Evolutionary conservation across 2,113 vertebrate genomes (phyloP).

Genomic region (Gallinago media): DNA sequence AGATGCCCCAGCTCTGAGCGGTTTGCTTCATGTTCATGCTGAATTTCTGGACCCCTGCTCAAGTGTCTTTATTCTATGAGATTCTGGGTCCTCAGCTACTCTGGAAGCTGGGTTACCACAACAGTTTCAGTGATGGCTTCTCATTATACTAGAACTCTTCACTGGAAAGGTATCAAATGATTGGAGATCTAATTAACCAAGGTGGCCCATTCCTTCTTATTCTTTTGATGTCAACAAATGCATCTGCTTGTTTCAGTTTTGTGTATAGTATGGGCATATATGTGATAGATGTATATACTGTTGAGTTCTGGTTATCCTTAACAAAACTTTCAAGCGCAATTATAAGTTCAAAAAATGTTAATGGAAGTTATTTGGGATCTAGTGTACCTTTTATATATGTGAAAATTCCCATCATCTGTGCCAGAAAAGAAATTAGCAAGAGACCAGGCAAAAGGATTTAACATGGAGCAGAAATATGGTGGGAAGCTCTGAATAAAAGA

Average conservation of each 20-base stretch:
- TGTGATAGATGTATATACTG: too few relatives aligned
- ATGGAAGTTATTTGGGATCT: background rate
- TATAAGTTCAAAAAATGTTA: background rate
- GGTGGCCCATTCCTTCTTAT: background rate
- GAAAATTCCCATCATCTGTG: background rate
- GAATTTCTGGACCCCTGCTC: background rate
- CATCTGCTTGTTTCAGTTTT: background rate
- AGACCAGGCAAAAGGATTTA: background rate
- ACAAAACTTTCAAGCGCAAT: background rate
- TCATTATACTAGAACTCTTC: background rate
- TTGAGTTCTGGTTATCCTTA: background rate
- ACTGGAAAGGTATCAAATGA: background rate
- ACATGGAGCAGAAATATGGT: background rate
- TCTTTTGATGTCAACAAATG: background rate
- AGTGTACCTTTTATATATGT: background rate
- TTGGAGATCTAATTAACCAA: background rate
- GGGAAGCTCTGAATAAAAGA: background rate
- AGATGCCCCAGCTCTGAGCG: background rate
- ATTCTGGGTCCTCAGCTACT: background rate
- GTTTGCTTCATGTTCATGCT: background rate
- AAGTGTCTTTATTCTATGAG: background rate
- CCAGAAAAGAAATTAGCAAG: background rate
- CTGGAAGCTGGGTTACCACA: background rate
- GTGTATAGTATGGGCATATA: background rate
- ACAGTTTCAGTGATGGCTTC: background rate